Conservation (phyloP, 2,113 vertebrate genomes). For the Dendrocopos noguchii region DNA sequence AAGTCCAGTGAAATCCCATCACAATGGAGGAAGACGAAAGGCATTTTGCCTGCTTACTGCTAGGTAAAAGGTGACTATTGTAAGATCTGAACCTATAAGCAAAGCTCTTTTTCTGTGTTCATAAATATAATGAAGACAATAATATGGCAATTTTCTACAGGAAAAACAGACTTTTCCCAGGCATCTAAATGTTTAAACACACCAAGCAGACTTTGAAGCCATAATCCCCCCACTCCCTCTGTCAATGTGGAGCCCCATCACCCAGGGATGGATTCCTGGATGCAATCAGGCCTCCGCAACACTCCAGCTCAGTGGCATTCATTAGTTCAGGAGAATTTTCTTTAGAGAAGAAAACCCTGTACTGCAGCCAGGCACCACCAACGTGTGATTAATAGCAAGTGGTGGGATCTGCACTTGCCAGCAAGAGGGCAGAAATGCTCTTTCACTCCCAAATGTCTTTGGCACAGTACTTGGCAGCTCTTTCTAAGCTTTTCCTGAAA, state of each 20-base stretch:
- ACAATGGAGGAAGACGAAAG: background rate
- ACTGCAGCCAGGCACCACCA: background rate
- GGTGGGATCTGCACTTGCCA: background rate
- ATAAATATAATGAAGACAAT: background rate
- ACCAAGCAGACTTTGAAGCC: background rate
- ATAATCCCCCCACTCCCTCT: background rate
- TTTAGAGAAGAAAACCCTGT: background rate
- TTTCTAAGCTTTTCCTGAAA: constrained; percentile 44
- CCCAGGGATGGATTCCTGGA: background rate
- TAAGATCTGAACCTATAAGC: background rate
- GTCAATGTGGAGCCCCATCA: background rate
- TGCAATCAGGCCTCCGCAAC: background rate
- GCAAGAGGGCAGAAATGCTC: background rate
- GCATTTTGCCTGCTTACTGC: background rate
- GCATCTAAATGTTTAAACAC: background rate
- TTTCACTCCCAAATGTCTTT: constrained; percentile 35
- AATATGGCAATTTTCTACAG: background rate
- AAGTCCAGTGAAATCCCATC: background rate
- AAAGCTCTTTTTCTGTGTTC: background rate
- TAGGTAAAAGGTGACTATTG: background rate
- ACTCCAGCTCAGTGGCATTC: background rate
- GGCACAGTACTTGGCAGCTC: constrained; percentile 7
- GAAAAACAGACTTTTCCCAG: background rate
- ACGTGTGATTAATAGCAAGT: constrained; percentile 20
- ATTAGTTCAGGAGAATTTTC: constrained; percentile 1